Evolutionary conservation across 2,113 vertebrate species (phyloP), one percentile per base, ranked within the genome.

Genomic region (Montifringilla adamsi): DNA sequence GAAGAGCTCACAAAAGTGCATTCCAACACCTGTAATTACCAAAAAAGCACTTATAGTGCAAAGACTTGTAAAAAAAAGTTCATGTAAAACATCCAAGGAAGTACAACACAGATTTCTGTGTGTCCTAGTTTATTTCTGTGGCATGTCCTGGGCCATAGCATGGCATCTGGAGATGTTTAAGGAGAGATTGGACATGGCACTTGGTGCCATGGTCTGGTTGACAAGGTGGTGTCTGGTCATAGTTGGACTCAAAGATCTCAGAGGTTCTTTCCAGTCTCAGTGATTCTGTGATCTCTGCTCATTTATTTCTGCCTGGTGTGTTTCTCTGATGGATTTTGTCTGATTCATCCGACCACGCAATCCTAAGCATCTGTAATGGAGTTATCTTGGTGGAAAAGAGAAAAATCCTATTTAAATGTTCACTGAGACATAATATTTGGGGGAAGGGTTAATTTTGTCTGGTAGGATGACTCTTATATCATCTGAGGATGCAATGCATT

Each of bases 141-240:
- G 43, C 33, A 13, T 0, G 0, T n/a, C 50, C 49, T 64, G 31
- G 12, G 41, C 19, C 4, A 0, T 14, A 43, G 35, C 14, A 15
- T 17, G 13, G 7, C 53, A 44, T 30, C 39, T 67, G n/a, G 46
- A 68, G 46, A 2, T n/a, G 16, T 21, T 68, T n/a, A 22, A n/a
- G 33, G 69, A 30, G n/a, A 39, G n/a, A 30, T 1, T n/a, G 39
- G 23, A 52, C 16, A 9, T 39, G 28, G 46, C 46, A 30, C 28
- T 52, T 39, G 46, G 5, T n/a, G 26, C 60, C 30, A 13, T 24
- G 35, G 21, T 49, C 30, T 49, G 60, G 43, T 26, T 41, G 24
- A 35, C 13, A 26, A 35, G 31, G 43, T 31, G 50, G 15, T 66
- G 60, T 13, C 41, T 56, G 43, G 43, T 59, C 44, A 31, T 1